Evolutionary conservation across 2,888 invertebrate genomes (phyloP), one percentile per base, ranked within the genome.

Genomic region (Syrista parreyssii): DNA sequence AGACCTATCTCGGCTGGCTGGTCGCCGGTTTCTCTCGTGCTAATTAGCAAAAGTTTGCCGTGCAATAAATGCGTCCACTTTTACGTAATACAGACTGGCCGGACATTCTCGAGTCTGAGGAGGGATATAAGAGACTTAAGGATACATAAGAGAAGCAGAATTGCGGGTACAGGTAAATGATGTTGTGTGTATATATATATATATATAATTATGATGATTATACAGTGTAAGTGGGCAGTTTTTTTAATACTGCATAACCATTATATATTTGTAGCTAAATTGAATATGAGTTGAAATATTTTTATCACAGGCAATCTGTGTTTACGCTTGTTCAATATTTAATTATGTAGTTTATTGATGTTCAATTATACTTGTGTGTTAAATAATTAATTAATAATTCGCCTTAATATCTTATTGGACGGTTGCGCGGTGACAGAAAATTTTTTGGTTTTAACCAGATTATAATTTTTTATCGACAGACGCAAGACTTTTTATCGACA

Each of bases 31-130:
- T 91, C 90, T 89, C 90, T 81, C 89, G 88, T 84, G 86, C 86
- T 91, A 91, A 91, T 91, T 91, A 91, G 89, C 90, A 90, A 90
- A 90, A 90, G 89, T 90, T 89, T 86, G 88, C 88, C 85, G 87
- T 89, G 90, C 88, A 90, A 90, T 89, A 89, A 88, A 87, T 85
- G 86, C 88, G 86, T 86, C 86, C 76, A 83, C 80, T 77, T 90
- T 91, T 91, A 91, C 88, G 90, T 91, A 91, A 91, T 83, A 78
- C 82, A 23, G 23, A 9, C 55, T 9, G 2, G 55, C 55, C 55
- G 55, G 55, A 55, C 55, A 55, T 55, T 55, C 55, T 23, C 9
- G 9, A 15, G 55, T 2, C 23, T 23, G 9, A 55, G 55, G 55
- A 23, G 23, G 55, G 55, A 55, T n/a, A n/a, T n/a, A n/a, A n/a